A percentile compares a stretch with the other conserved stretches of the same genome.
These are phyloP conservation scores for Gopherus flavomarginatus DNA, from an alignment of 2,113 vertebrate species.

Conservation along the genomic window DNA sequence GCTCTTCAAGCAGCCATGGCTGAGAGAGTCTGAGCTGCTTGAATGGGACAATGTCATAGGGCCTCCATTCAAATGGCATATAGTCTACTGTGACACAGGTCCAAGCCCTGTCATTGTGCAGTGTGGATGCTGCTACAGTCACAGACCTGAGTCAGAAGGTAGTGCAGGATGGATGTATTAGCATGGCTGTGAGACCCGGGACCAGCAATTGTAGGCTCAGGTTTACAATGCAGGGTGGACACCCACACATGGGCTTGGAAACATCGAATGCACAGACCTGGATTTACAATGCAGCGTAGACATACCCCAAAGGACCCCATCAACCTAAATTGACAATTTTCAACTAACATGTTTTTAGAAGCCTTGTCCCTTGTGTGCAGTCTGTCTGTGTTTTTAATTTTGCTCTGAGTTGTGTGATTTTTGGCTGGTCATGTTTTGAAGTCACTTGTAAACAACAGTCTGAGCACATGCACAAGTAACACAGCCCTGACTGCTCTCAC, in stretches of 20 bases:
- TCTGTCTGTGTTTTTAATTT: background rate
- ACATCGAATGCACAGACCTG: background rate
- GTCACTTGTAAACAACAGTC: background rate
- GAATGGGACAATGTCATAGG: background rate
- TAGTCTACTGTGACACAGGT: background rate
- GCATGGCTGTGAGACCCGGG: background rate
- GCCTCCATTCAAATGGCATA: background rate
- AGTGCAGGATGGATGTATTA: background rate
- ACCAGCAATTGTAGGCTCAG: background rate
- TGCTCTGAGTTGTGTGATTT: background rate
- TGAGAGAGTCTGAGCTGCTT: background rate
- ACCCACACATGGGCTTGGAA: background rate
- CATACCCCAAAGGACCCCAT: background rate
- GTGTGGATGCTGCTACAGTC: background rate
- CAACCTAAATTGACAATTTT: background rate
- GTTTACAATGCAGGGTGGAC: background rate
- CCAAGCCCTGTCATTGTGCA: background rate
- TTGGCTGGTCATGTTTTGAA: background rate
- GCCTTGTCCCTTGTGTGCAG: background rate
- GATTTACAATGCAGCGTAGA: background rate
- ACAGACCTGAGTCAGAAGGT: background rate
- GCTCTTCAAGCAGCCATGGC: background rate
- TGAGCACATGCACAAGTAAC: background rate
- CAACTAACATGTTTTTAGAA: background rate
- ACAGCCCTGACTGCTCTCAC: background rate